These are phyloP conservation scores for Puffinus mauretanicus DNA, from an alignment of 2,113 vertebrate genomes.

Conservation along the genomic window DNA sequence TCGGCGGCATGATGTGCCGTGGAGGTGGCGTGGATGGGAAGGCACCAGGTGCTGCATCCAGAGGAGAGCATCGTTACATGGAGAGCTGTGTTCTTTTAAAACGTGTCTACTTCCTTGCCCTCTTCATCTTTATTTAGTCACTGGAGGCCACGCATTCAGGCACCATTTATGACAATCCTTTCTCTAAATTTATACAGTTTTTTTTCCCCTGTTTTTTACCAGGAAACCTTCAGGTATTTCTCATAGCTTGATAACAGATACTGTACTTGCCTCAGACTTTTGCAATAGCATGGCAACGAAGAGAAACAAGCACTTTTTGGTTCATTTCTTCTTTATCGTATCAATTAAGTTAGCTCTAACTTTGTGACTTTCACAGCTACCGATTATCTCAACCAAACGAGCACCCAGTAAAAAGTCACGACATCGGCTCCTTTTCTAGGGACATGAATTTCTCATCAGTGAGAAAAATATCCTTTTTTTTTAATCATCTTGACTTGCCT, in stretches of 20 bases:
- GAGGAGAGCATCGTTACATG: not conserved
- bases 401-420: not conserved
- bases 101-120: not conserved
- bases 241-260: not conserved
- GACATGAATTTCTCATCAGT: not conserved
- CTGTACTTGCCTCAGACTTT: not conserved
- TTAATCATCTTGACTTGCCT: not conserved
- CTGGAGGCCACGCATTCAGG: not conserved
- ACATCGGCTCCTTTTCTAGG: not conserved
- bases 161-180: not conserved
- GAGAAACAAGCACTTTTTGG: not conserved
- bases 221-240: not conserved
- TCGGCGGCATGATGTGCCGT: accelerated
- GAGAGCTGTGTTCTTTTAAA: not conserved
- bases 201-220: not conserved
- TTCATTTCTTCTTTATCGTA: not conserved
- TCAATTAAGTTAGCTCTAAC: not conserved
- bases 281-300: not conserved
- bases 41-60: not conserved
- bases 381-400: not conserved
- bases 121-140: not conserved
- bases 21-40: not conserved
- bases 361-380: not conserved
- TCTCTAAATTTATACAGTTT: not conserved
- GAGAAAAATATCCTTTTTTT: not conserved